Evolutionary conservation across 53 echinoderm and acorn worm species (phyloP).

Genomic region (Paracentrotus lividus): DNA sequence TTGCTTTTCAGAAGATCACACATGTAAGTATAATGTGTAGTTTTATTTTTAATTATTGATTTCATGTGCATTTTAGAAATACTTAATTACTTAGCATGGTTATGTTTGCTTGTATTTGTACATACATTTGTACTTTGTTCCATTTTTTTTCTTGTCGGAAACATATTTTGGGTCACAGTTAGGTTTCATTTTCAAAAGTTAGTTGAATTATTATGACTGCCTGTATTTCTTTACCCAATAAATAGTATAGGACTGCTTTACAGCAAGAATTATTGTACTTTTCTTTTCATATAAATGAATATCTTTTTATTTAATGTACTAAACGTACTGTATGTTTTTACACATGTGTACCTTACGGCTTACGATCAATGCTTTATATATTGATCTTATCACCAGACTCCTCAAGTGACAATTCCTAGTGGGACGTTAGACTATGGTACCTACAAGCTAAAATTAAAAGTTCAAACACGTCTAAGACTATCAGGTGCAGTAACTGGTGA

Average conservation of each 20-base stretch:
- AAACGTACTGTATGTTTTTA: no score
- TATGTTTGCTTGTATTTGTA: no score
- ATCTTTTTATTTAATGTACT: no score
- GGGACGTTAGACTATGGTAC: constrained; percentile 11
- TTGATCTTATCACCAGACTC: neutral
- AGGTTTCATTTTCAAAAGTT: no score
- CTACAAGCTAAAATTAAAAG: neutral
- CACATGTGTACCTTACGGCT: no score
- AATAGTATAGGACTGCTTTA: no score
- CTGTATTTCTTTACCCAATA: no score
- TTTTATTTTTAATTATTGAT: neutral
- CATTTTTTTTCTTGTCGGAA: neutral
- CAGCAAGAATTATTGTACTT: no score
- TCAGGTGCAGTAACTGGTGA: neutral
- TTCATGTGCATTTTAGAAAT: neutral
- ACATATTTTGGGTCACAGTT: no score
- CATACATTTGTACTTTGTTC: neutral
- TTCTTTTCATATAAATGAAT: no score
- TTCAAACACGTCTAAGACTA: neutral
- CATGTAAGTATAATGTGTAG: neutral
- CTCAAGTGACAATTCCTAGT: constrained; percentile 19
- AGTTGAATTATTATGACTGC: no score
- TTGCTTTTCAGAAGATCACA: constrained; percentile 17
- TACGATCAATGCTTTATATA: neutral
- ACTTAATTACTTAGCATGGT: neutral